Conservation (phyloP, 2,113 vertebrate species). For the Antechinus flavipes region DNA sequence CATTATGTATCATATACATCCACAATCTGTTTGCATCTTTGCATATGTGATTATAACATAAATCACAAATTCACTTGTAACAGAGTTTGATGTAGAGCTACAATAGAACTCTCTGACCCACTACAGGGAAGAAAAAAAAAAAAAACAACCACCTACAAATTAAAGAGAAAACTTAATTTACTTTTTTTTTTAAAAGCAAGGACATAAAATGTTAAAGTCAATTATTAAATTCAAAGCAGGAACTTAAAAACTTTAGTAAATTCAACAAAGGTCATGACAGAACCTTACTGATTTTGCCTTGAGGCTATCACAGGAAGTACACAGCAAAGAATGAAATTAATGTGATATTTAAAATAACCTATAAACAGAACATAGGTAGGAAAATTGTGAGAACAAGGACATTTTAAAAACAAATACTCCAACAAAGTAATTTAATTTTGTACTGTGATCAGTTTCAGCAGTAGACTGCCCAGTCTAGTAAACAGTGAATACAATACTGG, state of each 20-base stretch:
- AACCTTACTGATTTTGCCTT: not conserved
- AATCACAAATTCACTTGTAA: not conserved
- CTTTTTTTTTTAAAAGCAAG: not conserved
- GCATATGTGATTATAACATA: not conserved
- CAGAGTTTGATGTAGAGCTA: not conserved
- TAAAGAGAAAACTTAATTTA: not conserved
- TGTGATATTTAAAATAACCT: not conserved
- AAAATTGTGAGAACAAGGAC: not conserved
- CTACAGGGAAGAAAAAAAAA: not conserved
- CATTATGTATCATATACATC: not conserved
- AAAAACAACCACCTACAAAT: conserved; percentile 29
- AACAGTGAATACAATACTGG: not conserved
- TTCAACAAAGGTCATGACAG: not conserved
- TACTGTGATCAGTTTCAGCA: not conserved
- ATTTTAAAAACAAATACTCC: not conserved
- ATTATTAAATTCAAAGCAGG: not conserved
- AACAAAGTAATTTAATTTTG: not conserved
- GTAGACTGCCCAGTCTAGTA: not conserved
- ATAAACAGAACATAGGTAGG: not conserved
- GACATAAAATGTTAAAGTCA: not conserved
- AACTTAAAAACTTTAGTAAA: not conserved
- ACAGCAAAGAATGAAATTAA: not conserved
- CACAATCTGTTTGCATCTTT: not conserved
- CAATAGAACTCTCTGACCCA: not conserved
- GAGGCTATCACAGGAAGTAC: not conserved